A percentile compares a stretch with the other conserved stretches of the same genome.
phyloP scores from a whole-genome alignment of 2,888 invertebrate genomes.

The Stenurella melanura region DNA sequence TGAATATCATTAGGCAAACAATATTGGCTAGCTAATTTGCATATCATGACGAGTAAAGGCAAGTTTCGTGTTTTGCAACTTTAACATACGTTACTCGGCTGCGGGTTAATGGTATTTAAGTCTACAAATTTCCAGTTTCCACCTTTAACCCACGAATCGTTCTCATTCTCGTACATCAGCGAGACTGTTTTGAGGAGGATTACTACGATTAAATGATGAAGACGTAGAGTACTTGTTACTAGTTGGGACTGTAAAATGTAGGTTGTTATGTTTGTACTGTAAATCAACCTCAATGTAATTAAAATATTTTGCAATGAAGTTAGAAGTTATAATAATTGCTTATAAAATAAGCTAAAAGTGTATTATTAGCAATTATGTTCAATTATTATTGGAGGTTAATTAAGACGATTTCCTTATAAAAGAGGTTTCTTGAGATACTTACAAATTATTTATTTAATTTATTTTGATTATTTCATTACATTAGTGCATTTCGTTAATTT shows the following conservation, averaged over 20 bases:
- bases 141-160: constrained; percentile 1
- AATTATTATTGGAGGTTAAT: no score
- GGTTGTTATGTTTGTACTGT: neutral
- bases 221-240: neutral
- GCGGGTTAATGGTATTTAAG: constrained; percentile 13
- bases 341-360: no score
- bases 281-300: neutral
- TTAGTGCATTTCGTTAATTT: no score
- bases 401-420: no score
- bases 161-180: constrained; percentile 8
- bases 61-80: constrained; percentile 3
- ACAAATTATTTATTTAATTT: no score
- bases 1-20: constrained; percentile 52
- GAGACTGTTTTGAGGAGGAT: neutral
- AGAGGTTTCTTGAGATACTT: no score
- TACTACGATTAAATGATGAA: neutral
- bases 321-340: neutral
- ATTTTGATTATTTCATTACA: no score
- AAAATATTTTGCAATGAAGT: neutral
- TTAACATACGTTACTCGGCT: constrained; percentile 1
- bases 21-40: constrained; percentile 51
- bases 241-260: neutral
- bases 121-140: constrained; percentile 17
- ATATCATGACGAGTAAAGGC: constrained; percentile 55
- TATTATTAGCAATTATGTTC: no score